These are phyloP conservation scores for Botia kubotai DNA, from an alignment of 2,797 vertebrate genomes.

Conservation along the genomic window DNA sequence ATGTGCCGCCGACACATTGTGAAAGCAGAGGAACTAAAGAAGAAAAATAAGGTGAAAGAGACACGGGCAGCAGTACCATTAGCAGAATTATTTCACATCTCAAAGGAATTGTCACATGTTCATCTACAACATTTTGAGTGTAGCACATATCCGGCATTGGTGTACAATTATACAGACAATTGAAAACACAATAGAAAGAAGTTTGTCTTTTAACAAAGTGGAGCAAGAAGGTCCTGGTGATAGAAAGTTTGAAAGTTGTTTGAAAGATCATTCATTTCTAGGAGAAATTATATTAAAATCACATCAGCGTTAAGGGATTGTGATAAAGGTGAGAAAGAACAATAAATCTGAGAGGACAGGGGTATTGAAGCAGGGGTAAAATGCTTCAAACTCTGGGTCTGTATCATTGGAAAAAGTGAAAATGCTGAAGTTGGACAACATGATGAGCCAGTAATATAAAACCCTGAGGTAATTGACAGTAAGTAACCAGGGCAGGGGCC, in stretches of 20 bases:
- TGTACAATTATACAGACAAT: background rate
- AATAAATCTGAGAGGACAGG: background rate
- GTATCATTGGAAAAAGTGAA: background rate
- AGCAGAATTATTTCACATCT: conserved; percentile 13
- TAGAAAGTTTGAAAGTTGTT: background rate
- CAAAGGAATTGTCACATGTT: background rate
- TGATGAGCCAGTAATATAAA: background rate
- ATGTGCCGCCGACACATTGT: conserved; percentile 56
- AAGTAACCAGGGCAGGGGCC: background rate
- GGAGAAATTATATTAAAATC: background rate
- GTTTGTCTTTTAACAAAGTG: background rate
- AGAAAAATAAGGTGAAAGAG: conserved; percentile 20
- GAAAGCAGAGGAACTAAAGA: conserved; percentile 60
- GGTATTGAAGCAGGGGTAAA: background rate
- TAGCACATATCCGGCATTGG: background rate
- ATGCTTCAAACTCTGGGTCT: background rate
- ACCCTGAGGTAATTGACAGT: background rate
- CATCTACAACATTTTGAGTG: background rate
- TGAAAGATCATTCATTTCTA: background rate
- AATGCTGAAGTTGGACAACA: background rate
- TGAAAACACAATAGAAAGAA: background rate
- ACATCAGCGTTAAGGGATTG: background rate
- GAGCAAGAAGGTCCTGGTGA: conserved; percentile 10
- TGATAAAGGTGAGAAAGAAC: background rate
- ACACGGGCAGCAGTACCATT: background rate